Evolutionary conservation across 1,140 invertebrate genomes (phyloP), one percentile per base, ranked within the genome.

Genomic region (Trachymyrmex cornetzi): DNA sequence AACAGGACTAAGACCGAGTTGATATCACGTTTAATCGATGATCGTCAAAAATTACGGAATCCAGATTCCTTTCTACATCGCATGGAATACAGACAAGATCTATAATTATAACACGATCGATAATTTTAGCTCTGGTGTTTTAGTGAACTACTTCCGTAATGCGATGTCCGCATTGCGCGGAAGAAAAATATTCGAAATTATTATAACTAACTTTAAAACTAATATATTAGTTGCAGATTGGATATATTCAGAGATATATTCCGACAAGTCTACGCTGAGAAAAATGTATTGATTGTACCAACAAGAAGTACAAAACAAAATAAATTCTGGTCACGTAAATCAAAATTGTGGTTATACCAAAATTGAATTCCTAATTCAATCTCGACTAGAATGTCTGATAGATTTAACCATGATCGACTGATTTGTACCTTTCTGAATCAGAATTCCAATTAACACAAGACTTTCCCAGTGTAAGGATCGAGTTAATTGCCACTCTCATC

Each of bases 41-140:
- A 66, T 48, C 19, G 30, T 44, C 22, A n/a, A 61, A n/a, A 61
- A 38, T 50, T 22, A 27, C 44, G 2, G 0, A 1, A 16, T 48
- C 6, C 9, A 53, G 7, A 9, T 14, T 34, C 6, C 7, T 66
- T 48, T 63, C 27, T 19, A 0, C 6, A 3, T 27, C 34, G 6
- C 38, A 27, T 50, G 61, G 9, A 44, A 44, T 44, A 9, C 63
- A 16, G 14, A 27, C 72, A 27, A 19, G 14, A 3, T 30, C 3
- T 79, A 12, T 44, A 66, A 79, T 79, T 64, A 66, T 48, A 48
- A 19, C 44, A 50, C 30, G 19, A 66, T 66, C 27, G 59, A 59
- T 30, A 48, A 44, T 77, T 74, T 1, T n/a, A 34, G 2, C n/a
- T 74, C 9, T 11, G 27, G 14, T 24, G 16, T 44, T 38, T 61